Evolutionary conservation across 2,797 vertebrate species (phyloP).

Genomic region (Manis pentadactyla): DNA sequence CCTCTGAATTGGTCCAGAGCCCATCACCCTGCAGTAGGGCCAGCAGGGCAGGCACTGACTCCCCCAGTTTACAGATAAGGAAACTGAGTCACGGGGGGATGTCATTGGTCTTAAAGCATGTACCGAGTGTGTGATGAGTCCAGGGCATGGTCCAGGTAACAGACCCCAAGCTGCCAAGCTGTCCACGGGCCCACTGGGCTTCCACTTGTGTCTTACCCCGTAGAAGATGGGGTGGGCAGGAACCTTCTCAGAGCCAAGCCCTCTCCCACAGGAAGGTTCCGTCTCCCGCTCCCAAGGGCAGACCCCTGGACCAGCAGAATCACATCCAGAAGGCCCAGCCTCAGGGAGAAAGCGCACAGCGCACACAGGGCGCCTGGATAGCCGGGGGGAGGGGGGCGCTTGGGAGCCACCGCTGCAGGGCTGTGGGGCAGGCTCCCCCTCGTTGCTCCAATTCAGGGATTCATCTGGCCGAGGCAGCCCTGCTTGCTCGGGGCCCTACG

Average conservation of each 20-base stretch:
- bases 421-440: neutral
- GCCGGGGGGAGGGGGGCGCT: accelerated
- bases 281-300: neutral
- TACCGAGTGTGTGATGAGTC: accelerated
- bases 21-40: accelerated
- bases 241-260: neutral
- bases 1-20: accelerated
- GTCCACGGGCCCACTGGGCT: too few relatives aligned
- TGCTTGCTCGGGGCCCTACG: neutral
- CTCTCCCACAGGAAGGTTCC: neutral
- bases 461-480: accelerated
- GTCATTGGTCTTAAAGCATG: accelerated
- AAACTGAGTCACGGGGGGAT: accelerated
- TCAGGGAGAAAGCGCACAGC: accelerated
- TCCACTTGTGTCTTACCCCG: accelerated
- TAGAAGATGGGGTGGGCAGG: too few relatives aligned
- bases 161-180: accelerated
- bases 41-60: accelerated
- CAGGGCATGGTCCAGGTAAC: neutral
- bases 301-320: neutral
- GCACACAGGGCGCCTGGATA: accelerated
- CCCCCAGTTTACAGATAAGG: accelerated
- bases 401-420: accelerated
- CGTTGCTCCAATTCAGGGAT: neutral
- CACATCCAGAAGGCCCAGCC: accelerated